Evolutionary conservation across 2,113 vertebrate genomes (phyloP), one percentile per base, ranked within the genome.

Genomic region (Equus quagga): DNA sequence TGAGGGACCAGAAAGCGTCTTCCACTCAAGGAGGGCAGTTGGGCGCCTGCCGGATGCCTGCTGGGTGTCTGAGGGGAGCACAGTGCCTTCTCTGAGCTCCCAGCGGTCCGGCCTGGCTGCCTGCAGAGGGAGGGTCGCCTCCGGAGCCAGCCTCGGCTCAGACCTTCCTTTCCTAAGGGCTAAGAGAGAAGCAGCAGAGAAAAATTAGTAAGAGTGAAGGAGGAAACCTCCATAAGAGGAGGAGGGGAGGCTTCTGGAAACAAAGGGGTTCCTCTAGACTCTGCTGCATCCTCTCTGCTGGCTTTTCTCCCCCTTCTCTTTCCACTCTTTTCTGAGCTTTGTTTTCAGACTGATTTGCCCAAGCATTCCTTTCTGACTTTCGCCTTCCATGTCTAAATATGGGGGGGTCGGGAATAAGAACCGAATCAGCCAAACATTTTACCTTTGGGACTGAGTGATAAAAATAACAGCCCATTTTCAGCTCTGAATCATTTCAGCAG

Each of bases 221-320:
- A 97, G 98, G 72, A 92, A 65, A 33, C 19, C 0, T 0, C 58
- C 92, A 67, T 78, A 60, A 67, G 75, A 84, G 70, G 97, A 97
- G 83, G 97, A 97, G 87, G 75, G 72, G 81, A 69, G 56, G 18
- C 28, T 46, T 73, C 62, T 88, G 75, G 49, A 82, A 81, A 97
- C 95, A 98, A 97, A 98, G 76, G 70, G 95, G 87, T 79, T 93
- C 81, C 94, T 97, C 95, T 96, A 94, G 96, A 94, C 60, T 69
- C 19, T 24, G 82, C 31, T 78, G 11, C 62, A 93, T 95, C 94
- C 65, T 96, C 72, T 82, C 62, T 28, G 24, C 62, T 18, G 33
- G 28, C 56, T 86, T 62, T 67, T 70, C 33, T 58, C 2, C 11
- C n/a, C 76, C 3, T 6, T 4, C 18, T 3, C 46, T 69, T 9